Conservation (phyloP, 2,113 vertebrate genomes). For the Mus spicilegus region DNA sequence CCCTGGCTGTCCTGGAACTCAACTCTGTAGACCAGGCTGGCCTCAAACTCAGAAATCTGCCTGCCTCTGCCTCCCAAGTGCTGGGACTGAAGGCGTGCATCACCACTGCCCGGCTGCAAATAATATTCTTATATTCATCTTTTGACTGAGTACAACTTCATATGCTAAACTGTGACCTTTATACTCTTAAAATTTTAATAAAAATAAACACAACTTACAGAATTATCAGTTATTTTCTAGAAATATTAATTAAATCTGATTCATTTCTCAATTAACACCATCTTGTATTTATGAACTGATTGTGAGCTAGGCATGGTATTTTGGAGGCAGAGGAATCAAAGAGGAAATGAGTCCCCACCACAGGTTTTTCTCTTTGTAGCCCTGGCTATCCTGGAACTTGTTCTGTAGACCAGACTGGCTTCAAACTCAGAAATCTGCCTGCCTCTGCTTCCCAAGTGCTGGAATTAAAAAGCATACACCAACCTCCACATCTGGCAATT, state of each 20-base stretch:
- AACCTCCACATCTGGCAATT: not conserved
- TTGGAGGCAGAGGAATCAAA: not conserved
- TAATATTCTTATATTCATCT: not conserved
- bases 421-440: not conserved
- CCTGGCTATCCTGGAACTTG: not conserved
- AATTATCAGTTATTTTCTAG: not conserved
- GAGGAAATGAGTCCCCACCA: not conserved
- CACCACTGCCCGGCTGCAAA: not conserved
- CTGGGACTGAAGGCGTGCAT: no score
- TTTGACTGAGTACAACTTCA: slow-evolving; percentile 38
- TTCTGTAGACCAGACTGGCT: not conserved
- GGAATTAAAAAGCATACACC: not conserved
- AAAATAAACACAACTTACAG: not conserved
- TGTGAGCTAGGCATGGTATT: not conserved
- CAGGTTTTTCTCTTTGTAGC: not conserved
- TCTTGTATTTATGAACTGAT: not conserved
- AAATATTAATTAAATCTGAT: not conserved
- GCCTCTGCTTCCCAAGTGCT: not conserved
- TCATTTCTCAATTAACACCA: not conserved
- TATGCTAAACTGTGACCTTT: not conserved
- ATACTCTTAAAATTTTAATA: slow-evolving; percentile 22
- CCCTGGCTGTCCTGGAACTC: no score
- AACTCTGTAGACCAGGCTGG: no score
- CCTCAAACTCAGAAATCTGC: no score
- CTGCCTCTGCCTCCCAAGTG: no score